Percentiles rank a stretch among this genome's conserved stretches.
Conservation (phyloP, 2,888 invertebrate species). For the Conomelus anceps region DNA sequence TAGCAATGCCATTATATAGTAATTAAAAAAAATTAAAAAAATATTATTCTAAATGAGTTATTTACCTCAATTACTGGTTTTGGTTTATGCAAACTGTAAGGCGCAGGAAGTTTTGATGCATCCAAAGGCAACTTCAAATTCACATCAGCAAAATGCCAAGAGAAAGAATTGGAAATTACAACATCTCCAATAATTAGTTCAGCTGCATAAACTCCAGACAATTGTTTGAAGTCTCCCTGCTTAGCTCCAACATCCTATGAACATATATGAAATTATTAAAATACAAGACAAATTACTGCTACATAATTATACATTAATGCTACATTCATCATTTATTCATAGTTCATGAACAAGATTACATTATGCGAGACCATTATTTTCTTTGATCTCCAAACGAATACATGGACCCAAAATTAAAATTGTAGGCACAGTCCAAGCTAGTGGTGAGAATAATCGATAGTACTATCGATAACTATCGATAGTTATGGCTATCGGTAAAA, state of each 20-base stretch:
- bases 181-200: conserved; percentile 87
- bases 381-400: no score
- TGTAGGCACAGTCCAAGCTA: no score
- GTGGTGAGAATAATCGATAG: no score
- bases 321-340: no score
- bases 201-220: conserved; percentile 72
- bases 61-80: conserved; percentile 56
- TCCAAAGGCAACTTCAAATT: conserved; percentile 61
- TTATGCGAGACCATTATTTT: no score
- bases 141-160: conserved; percentile 77
- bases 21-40: background rate
- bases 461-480: no score
- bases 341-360: no score
- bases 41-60: background rate
- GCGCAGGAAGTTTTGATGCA: conserved; percentile 29
- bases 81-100: conserved; percentile 42
- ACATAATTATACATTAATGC: no score
- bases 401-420: no score
- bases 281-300: background rate
- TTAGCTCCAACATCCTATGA: conserved; percentile 68
- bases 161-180: conserved; percentile 78
- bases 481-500: no score
- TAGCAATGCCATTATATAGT: background rate
- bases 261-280: conserved; percentile 10
- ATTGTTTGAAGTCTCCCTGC: conserved; percentile 67